These are phyloP conservation scores for Campopleginae sp. DNA, from an alignment of 2,888 invertebrate genomes.

Conservation along the genomic window DNA sequence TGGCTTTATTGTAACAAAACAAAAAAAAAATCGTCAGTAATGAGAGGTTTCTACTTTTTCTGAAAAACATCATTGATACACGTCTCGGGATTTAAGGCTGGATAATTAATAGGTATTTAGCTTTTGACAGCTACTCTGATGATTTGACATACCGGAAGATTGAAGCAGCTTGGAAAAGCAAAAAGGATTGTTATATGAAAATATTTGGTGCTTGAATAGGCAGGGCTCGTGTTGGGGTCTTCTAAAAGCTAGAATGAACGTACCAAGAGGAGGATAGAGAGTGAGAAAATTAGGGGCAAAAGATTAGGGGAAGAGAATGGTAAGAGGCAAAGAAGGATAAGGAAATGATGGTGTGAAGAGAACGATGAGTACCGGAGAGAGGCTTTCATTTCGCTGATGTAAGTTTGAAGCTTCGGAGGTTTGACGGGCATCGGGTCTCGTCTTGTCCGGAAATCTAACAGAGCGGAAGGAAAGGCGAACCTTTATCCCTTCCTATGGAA, in stretches of 20 bases:
- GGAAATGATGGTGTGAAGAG: slow-evolving; percentile 39
- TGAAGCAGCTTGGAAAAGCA: slow-evolving; percentile 51
- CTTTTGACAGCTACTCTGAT: slow-evolving; percentile 54
- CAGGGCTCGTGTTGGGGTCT: slow-evolving; percentile 24
- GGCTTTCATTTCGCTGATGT: slow-evolving; percentile 81
- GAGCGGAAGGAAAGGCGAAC: slow-evolving; percentile 77
- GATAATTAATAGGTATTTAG: not conserved
- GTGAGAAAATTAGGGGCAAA: not conserved
- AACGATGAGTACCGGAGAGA: slow-evolving; percentile 57
- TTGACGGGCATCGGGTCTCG: slow-evolving; percentile 77
- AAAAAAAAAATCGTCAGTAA: not conserved
- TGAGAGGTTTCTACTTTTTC: not conserved
- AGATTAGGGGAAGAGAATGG: not conserved
- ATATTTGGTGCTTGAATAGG: not conserved
- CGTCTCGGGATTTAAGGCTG: not conserved
- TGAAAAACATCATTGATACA: not conserved
- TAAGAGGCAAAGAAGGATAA: slow-evolving; percentile 5
- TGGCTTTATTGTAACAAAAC: not conserved
- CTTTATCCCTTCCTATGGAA: slow-evolving; percentile 64
- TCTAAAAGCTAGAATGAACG: slow-evolving; percentile 33
- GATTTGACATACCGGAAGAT: slow-evolving; percentile 65
- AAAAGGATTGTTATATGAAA: slow-evolving; percentile 46
- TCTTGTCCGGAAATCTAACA: slow-evolving; percentile 76
- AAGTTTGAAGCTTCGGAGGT: slow-evolving; percentile 79
- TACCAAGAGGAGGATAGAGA: not conserved